phyloP scores from a whole-genome alignment of 2,797 vertebrate genomes.

The Meriones psammophilus region DNA sequence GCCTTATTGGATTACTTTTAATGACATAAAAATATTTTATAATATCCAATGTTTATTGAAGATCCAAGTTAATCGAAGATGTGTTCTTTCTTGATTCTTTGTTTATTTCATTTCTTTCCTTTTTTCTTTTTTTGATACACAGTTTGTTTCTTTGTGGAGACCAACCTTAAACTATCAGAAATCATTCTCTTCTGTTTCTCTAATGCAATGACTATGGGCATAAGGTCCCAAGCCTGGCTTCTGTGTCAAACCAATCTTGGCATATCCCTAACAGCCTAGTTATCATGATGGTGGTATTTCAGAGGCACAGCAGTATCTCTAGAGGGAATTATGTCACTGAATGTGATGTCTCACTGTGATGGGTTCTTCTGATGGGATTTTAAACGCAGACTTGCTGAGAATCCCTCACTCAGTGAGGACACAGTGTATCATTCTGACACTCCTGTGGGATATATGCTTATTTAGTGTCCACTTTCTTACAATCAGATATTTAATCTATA shows the following conservation, averaged over 20 bases:
- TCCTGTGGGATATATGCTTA: conserved; percentile 68
- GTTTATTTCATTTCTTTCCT: background rate
- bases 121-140: background rate
- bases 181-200: background rate
- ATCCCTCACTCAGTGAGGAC: conserved; percentile 64
- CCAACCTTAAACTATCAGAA: background rate
- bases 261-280: conserved; percentile 6
- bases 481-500: conserved; percentile 64
- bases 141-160: background rate
- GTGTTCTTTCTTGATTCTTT: background rate
- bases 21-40: background rate
- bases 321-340: conserved; percentile 37
- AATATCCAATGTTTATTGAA: background rate
- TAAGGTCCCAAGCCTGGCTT: background rate
- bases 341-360: conserved; percentile 57
- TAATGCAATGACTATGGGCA: background rate
- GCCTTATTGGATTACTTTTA: background rate
- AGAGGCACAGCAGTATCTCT: conserved; percentile 32
- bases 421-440: conserved; percentile 49
- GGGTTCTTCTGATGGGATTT: conserved; percentile 54
- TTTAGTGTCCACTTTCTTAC: conserved; percentile 64
- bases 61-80: conserved; percentile 30
- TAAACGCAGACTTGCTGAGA: conserved; percentile 40
- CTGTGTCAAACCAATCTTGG: conserved; percentile 41
- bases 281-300: conserved; percentile 46